A percentile compares a stretch with the other conserved stretches of the same genome.
phyloP scores from a whole-genome alignment of 2,888 invertebrate genomes.

The Euplexia lucipara region DNA sequence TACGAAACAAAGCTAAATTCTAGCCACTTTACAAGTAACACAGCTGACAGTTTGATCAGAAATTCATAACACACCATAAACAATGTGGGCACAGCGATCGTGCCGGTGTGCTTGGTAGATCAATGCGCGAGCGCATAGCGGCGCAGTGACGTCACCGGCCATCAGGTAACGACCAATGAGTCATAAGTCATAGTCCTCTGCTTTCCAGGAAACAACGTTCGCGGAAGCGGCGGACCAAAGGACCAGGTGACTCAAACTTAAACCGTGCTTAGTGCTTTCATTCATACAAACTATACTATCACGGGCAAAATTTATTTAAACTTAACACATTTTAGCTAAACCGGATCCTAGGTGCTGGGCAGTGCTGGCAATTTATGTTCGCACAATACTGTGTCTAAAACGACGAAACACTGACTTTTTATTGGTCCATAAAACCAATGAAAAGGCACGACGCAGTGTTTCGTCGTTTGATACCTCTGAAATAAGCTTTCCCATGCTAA shows the following conservation, averaged over 20 bases:
- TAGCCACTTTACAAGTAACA: constrained; percentile 24
- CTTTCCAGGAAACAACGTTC: constrained; percentile 68
- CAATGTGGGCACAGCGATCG: constrained; percentile 33
- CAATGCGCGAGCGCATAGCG: constrained; percentile 76
- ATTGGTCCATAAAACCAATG: constrained; percentile 1
- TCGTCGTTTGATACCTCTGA: not conserved
- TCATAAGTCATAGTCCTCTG: constrained; percentile 59
- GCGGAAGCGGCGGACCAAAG: constrained; percentile 55
- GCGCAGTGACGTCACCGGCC: constrained; percentile 76
- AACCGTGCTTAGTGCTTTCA: constrained; percentile 58
- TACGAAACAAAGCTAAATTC: constrained; percentile 36
- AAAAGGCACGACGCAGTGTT: too few relatives aligned
- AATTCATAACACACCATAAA: constrained; percentile 62
- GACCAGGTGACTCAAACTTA: constrained; percentile 65
- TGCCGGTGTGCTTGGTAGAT: constrained; percentile 37
- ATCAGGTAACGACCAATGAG: constrained; percentile 55
- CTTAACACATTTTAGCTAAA: constrained; percentile 19
- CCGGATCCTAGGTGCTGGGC: not conserved
- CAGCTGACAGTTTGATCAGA: constrained; percentile 52
- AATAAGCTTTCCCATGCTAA: not conserved
- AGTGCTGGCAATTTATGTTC: not conserved
- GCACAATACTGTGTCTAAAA: not conserved
- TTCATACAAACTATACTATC: constrained; percentile 55
- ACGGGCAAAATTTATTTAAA: constrained; percentile 18
- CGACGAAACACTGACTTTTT: too few relatives aligned